phyloP scores from a whole-genome alignment of 2,888 invertebrate species.

The Cephus sareptanus region DNA sequence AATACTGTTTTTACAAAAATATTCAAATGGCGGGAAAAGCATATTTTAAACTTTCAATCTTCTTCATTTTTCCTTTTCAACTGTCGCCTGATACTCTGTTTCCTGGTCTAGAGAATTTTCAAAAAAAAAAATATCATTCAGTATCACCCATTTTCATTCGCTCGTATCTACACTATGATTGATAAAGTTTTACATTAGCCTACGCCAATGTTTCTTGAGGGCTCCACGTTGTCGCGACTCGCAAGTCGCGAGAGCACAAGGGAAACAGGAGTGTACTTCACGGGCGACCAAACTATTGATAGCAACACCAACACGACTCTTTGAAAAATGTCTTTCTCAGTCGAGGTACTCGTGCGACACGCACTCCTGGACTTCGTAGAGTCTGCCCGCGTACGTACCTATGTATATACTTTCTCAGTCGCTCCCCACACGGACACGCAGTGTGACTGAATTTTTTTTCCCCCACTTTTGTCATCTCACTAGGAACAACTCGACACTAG shows the following conservation, averaged over 20 bases:
- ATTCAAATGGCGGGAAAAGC: neutral
- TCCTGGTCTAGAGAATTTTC: neutral
- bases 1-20: neutral
- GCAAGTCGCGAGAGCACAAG: neutral
- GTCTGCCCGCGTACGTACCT: neutral
- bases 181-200: neutral
- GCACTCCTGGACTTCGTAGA: neutral
- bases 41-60: neutral
- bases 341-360: neutral
- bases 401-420: neutral
- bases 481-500: neutral
- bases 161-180: neutral
- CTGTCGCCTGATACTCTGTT: neutral
- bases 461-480: neutral
- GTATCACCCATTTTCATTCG: neutral
- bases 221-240: neutral
- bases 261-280: slow-evolving; percentile 33
- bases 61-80: too few species aligned
- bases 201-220: neutral
- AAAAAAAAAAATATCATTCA: neutral
- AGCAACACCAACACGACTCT: slow-evolving; percentile 42
- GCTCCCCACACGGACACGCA: neutral
- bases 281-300: slow-evolving; percentile 44
- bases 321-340: slow-evolving; percentile 32
- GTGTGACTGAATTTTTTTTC: neutral